Evolutionary conservation across 2,888 invertebrate genomes (phyloP).

Genomic region (Caenorhabditis macrosperma): DNA sequence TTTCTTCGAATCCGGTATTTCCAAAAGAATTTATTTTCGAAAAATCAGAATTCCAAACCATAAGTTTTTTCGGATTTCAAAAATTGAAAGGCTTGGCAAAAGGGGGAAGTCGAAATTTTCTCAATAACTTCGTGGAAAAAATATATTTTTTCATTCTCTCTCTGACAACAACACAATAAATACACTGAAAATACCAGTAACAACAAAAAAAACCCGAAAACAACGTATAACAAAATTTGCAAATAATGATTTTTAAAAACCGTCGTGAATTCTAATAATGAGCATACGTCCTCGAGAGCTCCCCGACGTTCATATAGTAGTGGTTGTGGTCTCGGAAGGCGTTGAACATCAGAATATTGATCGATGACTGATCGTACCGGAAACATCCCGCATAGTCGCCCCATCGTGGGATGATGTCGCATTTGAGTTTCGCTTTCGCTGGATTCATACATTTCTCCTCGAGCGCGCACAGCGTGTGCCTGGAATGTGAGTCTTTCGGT

Average conservation of each 20-base stretch:
- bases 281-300: conserved; percentile 16
- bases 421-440: conserved; percentile 24
- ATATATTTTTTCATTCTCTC: no score
- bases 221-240: no score
- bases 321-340: conserved; percentile 36
- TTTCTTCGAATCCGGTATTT: no score
- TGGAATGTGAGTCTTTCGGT: no score
- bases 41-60: no score
- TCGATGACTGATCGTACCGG: conserved; percentile 42
- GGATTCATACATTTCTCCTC: conserved; percentile 48
- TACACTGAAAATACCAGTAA: no score
- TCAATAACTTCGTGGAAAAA: no score
- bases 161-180: no score
- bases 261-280: conserved; percentile 9
- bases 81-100: no score
- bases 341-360: conserved; percentile 40
- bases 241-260: not conserved
- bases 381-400: conserved; percentile 32
- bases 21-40: no score
- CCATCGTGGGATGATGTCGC: conserved; percentile 30
- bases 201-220: not conserved
- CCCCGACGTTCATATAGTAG: conserved; percentile 33
- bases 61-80: no score
- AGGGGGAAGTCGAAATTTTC: no score
- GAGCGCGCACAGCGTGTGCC: conserved; percentile 34